These are phyloP conservation scores for Montifringilla adamsi DNA, from an alignment of 2,113 vertebrate genomes.

Conservation along the genomic window DNA sequence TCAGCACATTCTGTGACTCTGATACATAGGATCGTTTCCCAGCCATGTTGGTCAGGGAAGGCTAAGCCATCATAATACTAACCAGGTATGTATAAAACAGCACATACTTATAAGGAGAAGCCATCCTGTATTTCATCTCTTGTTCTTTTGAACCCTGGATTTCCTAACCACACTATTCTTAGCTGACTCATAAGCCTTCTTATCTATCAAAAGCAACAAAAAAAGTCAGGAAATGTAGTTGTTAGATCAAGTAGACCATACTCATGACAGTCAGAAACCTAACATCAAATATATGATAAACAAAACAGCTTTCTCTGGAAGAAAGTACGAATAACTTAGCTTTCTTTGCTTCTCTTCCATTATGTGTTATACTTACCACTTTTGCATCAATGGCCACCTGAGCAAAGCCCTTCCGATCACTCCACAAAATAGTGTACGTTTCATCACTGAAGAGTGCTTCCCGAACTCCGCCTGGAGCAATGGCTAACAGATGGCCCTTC, in stretches of 20 bases:
- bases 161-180: not conserved
- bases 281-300: not conserved
- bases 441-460: conserved; percentile 94
- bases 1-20: not conserved
- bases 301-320: not conserved
- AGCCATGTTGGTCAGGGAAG: not conserved
- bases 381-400: conserved; percentile 94
- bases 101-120: not conserved
- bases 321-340: not conserved
- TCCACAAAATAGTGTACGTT: conserved; percentile 87
- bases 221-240: not conserved
- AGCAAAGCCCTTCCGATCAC: conserved; percentile 89
- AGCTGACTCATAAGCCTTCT: not conserved
- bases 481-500: conserved; percentile 83
- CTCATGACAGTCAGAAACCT: not conserved
- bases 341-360: not conserved
- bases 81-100: not conserved
- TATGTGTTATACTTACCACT: conserved; percentile 80
- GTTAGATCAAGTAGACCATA: not conserved
- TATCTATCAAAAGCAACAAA: not conserved
- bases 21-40: not conserved
- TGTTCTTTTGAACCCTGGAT: not conserved
- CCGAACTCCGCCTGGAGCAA: conserved; percentile 90
- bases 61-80: not conserved
- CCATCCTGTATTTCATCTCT: not conserved